Evolutionary conservation across 2,797 vertebrate genomes (phyloP), one percentile per base, ranked within the genome.

Genomic region (Lophius americanus): DNA sequence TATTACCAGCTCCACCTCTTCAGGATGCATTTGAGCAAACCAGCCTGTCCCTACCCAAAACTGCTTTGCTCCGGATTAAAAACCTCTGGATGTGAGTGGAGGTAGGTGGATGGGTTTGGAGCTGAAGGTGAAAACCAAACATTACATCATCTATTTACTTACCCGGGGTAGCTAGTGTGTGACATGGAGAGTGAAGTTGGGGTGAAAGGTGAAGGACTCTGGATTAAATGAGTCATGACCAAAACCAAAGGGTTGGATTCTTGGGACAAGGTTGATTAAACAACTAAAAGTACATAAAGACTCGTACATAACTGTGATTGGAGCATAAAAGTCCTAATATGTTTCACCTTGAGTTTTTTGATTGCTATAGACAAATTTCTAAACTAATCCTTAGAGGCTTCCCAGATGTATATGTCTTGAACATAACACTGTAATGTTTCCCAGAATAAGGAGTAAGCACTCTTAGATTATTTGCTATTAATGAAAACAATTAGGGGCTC

Each of bases 181-280:
- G 79, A 87, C 85, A 84, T 65, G 80, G 75, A 85, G 86, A 89
- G 85, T 83, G 79, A 83, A 85, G 81, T 64, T 61, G 9, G 71
- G 90, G 89, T 91, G 75, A 91, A 88, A 91, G 91, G 90, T 90
- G 84, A 92, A 90, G 90, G 90, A 92, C 87, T 90, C 79, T 47
- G 75, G 85, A 89, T 85, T 91, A 89, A 92, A 91, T 91, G 88
- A 92, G 84, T 92, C 88, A 90, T 91, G 89, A 91, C 89, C 88
- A 88, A 88, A 89, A 83, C 82, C 70, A 89, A 85, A 88, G 83
- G 70, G 58, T 68, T 77, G 73, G 70, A 85, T 80, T 82, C 49
- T 78, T 70, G 38, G 80, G 83, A 78, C 84, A 85, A 79, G 85
- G 71, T 82, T 89, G 69, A 74, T 85, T 82, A 51, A 90, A 86